Base-by-base conservation (phyloP, 1,140 invertebrate genomes). In the Drosophila funebris region DNA sequence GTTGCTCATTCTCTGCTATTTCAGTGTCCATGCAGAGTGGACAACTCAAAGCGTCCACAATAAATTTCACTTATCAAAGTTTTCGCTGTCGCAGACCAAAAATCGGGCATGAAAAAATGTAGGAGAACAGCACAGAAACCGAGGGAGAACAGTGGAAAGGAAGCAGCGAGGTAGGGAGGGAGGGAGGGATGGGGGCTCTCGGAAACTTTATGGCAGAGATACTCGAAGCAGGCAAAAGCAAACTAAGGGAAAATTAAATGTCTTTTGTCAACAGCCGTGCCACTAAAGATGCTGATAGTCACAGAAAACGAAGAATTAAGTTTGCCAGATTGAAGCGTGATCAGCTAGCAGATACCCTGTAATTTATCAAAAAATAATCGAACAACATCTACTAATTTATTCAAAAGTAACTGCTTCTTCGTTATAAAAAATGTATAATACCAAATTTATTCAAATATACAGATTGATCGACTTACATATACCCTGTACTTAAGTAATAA, bases 31-130 rank as follows among this genome's bases (percentile, higher is more conserved):
- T 22, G 13, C 61, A 58, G 20, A 29, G 18, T 70, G 68, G 71
- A 76, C 77, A 84, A 67, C 66, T 67, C 71, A 78, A 75, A 78
- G 80, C 79, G 73, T 64, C 81, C 77, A 85, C 81, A 75, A 84
- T 85, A 85, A 87, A 85, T 85, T 85, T 87, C 82, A 87, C 77
- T 85, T 85, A 85, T 85, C 81, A 87, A 85, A 85, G 82, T 87
- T 85, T 85, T 82, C 71, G 63, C 70, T 64, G 53, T 31, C 52
- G 43, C 46, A 75, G 70, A 74, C 73, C 57, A 75, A 82, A 82
- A 82, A 60, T 81, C 69, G 46, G 46, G 50, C 69, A 67, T 41
- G 54, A 39, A 71, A 77, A 76, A 63, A 31, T 46, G 18, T n/a
- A 37, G 33, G 33, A 52, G 46, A 56, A 37, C 56, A 70, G 70